These are phyloP conservation scores for Helicoverpa armigera DNA, from an alignment of 1,140 invertebrate genomes.

Conservation along the genomic window DNA sequence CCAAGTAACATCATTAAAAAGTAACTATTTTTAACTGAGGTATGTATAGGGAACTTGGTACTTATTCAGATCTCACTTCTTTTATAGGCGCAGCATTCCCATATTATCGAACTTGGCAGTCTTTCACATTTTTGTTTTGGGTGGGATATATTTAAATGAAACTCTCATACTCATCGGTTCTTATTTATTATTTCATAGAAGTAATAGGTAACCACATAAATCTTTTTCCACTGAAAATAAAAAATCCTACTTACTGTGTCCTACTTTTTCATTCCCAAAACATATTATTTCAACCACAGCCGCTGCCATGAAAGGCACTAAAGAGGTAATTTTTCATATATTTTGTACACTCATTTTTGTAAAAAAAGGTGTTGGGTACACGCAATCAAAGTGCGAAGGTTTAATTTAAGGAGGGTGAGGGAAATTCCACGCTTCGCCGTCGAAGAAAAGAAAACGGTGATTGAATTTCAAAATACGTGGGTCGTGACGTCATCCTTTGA, in stretches of 20 bases:
- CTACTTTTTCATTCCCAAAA: not conserved
- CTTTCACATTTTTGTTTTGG: no score
- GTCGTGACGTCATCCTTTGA: conserved; percentile 28
- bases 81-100: no score
- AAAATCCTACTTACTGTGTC: not conserved
- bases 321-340: conserved; percentile 25
- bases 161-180: no score
- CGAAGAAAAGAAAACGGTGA: conserved; percentile 41
- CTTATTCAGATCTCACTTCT: no score
- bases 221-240: no score
- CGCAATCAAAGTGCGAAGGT: conserved; percentile 1
- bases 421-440: not conserved
- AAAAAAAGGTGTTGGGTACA: not conserved
- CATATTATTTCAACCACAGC: not conserved
- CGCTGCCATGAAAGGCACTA: not conserved
- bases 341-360: conserved; percentile 1
- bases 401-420: conserved; percentile 17
- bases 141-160: no score
- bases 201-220: no score
- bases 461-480: conserved; percentile 51
- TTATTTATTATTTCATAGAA: no score
- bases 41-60: no score
- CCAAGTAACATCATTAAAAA: no score
- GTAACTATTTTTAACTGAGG: no score
- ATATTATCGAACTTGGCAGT: no score